A percentile compares a stretch with the other conserved stretches of the same genome.
Evolutionary conservation across 2,113 vertebrate genomes (phyloP).

Genomic region (Cheilinus undulatus): DNA sequence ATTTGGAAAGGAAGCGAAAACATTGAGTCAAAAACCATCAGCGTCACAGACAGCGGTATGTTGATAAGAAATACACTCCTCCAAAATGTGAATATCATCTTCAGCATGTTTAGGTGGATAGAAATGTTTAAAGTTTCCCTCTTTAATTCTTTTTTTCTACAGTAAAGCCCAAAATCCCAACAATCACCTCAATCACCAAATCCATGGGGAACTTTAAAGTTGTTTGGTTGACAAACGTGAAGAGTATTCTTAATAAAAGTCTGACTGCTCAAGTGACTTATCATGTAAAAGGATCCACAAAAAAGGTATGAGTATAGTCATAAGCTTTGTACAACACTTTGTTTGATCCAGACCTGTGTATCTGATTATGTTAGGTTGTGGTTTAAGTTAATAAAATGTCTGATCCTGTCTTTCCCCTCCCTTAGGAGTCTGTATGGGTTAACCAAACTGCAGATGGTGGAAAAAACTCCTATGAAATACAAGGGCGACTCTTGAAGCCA

Average conservation of each 20-base stretch:
- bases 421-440: rapidly evolving
- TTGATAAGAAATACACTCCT: conserved; percentile 19
- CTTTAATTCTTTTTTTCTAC: not conserved
- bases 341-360: not conserved
- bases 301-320: conserved; percentile 41
- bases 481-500: conserved; percentile 28
- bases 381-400: no score
- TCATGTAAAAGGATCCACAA: conserved; percentile 41
- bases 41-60: conserved; percentile 12
- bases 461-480: conserved; percentile 38
- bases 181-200: conserved; percentile 25
- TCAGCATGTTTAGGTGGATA: no score
- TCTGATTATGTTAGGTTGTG: not conserved
- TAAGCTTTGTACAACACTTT: not conserved
- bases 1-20: conserved; percentile 16
- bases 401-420: not conserved
- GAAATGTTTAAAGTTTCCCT: no score
- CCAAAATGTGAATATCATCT: no score
- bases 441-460: rapidly evolving
- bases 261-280: conserved; percentile 51
- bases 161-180: conserved; percentile 78
- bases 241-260: rapidly evolving
- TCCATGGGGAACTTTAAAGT: conserved; percentile 53
- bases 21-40: not conserved
- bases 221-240: conserved; percentile 46